Base-by-base conservation (phyloP, 2,113 vertebrate genomes). In the Phaethon lepturus region DNA sequence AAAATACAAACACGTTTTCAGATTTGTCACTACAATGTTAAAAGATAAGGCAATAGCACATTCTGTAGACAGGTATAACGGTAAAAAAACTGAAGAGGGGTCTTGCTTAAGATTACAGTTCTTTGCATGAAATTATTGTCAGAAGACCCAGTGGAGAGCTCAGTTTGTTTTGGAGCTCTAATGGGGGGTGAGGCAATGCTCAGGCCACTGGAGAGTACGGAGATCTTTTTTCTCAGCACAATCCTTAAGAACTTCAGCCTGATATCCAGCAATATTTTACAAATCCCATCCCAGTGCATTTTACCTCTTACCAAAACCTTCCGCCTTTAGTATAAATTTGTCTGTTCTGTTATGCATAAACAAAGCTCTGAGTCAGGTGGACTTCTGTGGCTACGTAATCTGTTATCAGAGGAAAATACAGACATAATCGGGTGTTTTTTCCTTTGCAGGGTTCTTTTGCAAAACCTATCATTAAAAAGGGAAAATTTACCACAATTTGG, bases 151-250 rank as follows among this genome's bases (percentile, higher is more conserved):
- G 9, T 7, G 26, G 55, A 71, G 24, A 6, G 9, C 26, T 93
- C 18, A 28, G 11, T 44, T 88, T 83, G 18, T 7, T 83, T 86
- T 73, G 26, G 6, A 86, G 14, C 7, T 86, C 58, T 73, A 35
- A 49, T 1, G 1, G 8, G 23, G 6, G 3, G 1, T 69, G 26
- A 87, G 24, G 19, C 11, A 74, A 35, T 2, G 3, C 17, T 87
- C 14, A 74, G 42, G 17, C 24, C 45, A 68, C 29, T 2, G 1
- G 9, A 25, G 8, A 68, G 8, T 15, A 56, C 0, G 0, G 22
- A 69, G 1, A 38, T 12, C 0, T 23, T 38, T n/a, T 45, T 53
- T 71, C 63, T 22, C 26, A 25, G 13, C 13, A 42, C 24, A 71
- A 20, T 22, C 17, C 2, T 64, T 22, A 64, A 76, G 26, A 69